Conservation (phyloP, 2,888 invertebrate species). For the Thymelicus lineola region DNA sequence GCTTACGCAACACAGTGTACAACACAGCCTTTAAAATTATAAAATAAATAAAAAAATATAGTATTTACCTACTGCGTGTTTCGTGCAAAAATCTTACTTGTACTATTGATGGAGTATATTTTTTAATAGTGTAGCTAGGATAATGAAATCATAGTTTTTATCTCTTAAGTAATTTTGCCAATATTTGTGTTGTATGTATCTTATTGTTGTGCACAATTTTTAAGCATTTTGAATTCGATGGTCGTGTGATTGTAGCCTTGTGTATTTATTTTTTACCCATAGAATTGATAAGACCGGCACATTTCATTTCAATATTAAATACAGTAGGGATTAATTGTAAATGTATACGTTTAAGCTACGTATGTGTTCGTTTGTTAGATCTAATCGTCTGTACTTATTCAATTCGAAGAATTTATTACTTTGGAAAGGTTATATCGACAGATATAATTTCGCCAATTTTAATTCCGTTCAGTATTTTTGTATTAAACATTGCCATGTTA, state of each 20-base stretch:
- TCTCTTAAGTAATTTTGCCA: conserved; percentile 33
- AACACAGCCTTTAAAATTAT: conserved; percentile 52
- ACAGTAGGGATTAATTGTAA: neutral
- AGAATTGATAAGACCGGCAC: conserved; percentile 10
- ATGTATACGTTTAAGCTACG: neutral
- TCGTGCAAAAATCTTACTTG: conserved; percentile 65
- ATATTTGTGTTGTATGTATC: conserved; percentile 41
- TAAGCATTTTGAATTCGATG: conserved; percentile 20
- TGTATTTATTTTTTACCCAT: conserved; percentile 17
- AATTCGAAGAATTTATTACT: conserved; percentile 24
- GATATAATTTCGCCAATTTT: too few species aligned
- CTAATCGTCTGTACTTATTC: neutral
- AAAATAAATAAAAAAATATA: conserved; percentile 46
- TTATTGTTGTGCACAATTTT: conserved; percentile 43
- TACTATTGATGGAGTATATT: conserved; percentile 72
- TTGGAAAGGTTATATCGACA: neutral
- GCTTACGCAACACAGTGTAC: conserved; percentile 47
- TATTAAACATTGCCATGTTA: neutral
- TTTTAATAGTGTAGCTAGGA: conserved; percentile 57
- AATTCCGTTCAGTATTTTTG: too few species aligned
- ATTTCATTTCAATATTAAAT: conserved; percentile 1
- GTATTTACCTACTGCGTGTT: conserved; percentile 56
- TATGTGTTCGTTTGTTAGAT: conserved; percentile 9
- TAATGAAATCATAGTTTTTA: conserved; percentile 52
- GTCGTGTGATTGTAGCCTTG: conserved; percentile 18